Evolutionary conservation across 2,888 invertebrate genomes (phyloP).

Genomic region (Cylindroiulus punctatus): DNA sequence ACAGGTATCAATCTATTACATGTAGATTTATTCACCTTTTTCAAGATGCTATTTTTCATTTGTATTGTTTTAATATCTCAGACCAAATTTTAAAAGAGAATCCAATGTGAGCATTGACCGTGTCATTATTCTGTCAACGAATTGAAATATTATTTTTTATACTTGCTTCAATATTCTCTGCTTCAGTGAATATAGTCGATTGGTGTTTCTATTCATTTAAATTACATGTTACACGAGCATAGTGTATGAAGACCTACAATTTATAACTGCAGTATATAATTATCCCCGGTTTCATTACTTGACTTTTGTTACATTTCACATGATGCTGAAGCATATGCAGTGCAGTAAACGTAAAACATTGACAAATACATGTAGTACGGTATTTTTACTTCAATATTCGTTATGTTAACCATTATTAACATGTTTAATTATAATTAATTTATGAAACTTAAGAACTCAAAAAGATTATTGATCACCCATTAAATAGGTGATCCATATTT

Average conservation of each 20-base stretch:
- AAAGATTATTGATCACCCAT: too few relatives aligned
- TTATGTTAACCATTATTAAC: too few relatives aligned
- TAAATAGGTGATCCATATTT: too few relatives aligned
- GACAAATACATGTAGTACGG: background rate
- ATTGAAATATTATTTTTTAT: background rate
- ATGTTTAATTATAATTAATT: background rate
- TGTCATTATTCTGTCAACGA: background rate
- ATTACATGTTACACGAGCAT: background rate
- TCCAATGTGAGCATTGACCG: background rate
- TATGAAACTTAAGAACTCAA: too few relatives aligned
- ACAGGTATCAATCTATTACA: too few relatives aligned
- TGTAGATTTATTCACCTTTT: too few relatives aligned
- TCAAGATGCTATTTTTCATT: too few relatives aligned
- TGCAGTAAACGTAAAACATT: background rate
- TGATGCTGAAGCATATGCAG: background rate
- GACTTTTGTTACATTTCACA: background rate
- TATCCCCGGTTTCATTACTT: background rate
- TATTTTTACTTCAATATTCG: too few relatives aligned
- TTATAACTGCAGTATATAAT: constrained; percentile 26
- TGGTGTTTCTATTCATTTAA: background rate
- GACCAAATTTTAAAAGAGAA: background rate
- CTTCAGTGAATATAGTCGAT: background rate
- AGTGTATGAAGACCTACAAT: background rate
- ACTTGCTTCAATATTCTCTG: background rate
- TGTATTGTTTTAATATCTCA: too few relatives aligned